phyloP scores from a whole-genome alignment of 2,888 invertebrate species.

The Helobdella robusta region DNA sequence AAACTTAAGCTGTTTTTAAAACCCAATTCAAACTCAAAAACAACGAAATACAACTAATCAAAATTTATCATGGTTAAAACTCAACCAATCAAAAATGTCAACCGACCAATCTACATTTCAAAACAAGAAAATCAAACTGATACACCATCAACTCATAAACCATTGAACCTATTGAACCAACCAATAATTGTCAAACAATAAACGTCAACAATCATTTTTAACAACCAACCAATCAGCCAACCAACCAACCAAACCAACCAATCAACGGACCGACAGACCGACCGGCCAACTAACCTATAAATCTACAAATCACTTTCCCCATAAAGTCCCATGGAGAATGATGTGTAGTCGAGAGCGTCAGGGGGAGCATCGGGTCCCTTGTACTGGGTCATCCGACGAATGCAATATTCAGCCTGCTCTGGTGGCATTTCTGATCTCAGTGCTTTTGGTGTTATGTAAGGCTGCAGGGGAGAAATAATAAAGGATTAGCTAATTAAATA shows the following conservation, averaged over 20 bases:
- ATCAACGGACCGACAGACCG: too few relatives aligned
- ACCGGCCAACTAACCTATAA: too few relatives aligned
- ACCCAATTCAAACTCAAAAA: not conserved
- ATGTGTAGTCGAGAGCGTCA: constrained; percentile 95
- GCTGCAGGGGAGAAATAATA: constrained; percentile 38
- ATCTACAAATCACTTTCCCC: constrained; percentile 42
- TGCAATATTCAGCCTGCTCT: constrained; percentile 99
- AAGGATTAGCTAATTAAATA: too few relatives aligned
- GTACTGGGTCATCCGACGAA: constrained; percentile 95
- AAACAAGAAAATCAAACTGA: not conserved
- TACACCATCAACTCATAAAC: too few relatives aligned
- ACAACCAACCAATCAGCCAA: not conserved
- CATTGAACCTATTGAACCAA: too few relatives aligned
- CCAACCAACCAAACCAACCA: too few relatives aligned
- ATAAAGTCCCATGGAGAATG: constrained; percentile 95
- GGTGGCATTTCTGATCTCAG: constrained; percentile 93
- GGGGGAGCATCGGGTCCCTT: constrained; percentile 76
- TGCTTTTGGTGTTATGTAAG: constrained; percentile 83
- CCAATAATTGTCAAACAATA: not conserved
- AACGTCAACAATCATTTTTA: not conserved
- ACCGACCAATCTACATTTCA: not conserved
- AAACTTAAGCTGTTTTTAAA: not conserved
- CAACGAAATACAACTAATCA: not conserved
- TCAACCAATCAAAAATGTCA: not conserved
- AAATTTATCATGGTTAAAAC: not conserved